A percentile compares a stretch with the other conserved stretches of the same genome.
Conservation (phyloP, 2,113 vertebrate genomes). For the Nestor notabilis region DNA sequence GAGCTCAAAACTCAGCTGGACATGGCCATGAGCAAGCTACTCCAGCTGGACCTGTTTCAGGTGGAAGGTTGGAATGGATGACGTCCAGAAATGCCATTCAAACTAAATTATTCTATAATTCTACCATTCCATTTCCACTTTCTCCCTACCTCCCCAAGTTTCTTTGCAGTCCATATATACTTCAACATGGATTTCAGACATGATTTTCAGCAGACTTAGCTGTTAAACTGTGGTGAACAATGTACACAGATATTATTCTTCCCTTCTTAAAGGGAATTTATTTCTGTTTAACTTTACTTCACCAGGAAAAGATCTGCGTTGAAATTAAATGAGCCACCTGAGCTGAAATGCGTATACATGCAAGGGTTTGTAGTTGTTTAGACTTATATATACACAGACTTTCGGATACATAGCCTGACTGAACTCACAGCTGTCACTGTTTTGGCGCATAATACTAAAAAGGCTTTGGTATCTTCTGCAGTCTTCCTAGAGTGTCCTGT, state of each 20-base stretch:
- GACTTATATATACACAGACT: not conserved
- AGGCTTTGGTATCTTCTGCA: not conserved
- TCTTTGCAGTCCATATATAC: not conserved
- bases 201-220: not conserved
- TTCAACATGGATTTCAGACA: not conserved
- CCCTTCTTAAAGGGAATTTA: not conserved
- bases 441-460: not conserved
- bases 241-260: not conserved
- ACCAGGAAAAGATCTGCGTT: not conserved
- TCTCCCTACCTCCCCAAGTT: not conserved
- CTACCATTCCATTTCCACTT: not conserved
- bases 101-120: not conserved
- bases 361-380: not conserved
- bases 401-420: not conserved
- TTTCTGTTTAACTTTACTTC: not conserved
- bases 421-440: not conserved
- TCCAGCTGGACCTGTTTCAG: not conserved
- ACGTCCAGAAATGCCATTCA: not conserved
- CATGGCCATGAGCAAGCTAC: not conserved
- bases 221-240: not conserved
- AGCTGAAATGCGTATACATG: not conserved
- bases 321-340: not conserved
- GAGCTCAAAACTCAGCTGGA: not conserved
- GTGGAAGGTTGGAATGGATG: not conserved
- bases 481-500: accelerated